Evolutionary conservation across 2,797 vertebrate genomes (phyloP).

Genomic region (Monodelphis domestica): DNA sequence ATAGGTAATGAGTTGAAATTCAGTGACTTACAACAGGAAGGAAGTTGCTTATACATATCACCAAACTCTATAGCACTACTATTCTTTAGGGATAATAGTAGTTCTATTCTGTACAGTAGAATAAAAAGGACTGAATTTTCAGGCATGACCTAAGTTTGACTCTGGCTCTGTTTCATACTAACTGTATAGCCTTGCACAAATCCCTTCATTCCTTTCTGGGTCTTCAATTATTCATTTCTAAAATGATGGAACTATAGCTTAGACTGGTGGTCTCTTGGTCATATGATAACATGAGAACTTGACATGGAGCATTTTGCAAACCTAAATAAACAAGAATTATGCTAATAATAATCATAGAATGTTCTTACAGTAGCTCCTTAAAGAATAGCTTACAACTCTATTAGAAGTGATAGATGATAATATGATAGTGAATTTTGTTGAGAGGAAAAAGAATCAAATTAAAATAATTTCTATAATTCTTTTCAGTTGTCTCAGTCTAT

Average conservation of each 20-base stretch:
- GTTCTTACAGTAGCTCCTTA: background rate
- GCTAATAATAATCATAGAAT: background rate
- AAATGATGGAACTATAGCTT: background rate
- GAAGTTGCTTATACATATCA: background rate
- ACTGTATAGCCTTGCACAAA: background rate
- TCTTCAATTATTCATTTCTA: background rate
- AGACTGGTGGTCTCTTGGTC: background rate
- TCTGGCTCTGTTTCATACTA: background rate
- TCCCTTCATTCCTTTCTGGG: background rate
- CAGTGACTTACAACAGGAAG: background rate
- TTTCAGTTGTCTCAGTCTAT: background rate
- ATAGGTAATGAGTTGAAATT: background rate
- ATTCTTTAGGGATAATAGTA: background rate
- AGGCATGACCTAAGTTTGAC: background rate
- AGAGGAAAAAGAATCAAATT: background rate
- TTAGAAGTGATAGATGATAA: background rate
- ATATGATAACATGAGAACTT: background rate
- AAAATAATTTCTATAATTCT: background rate
- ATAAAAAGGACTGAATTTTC: background rate
- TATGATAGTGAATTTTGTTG: background rate
- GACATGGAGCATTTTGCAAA: background rate
- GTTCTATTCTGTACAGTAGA: background rate
- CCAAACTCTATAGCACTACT: background rate
- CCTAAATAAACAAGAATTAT: background rate
- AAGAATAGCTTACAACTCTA: background rate